Conservation (phyloP, 2,797 vertebrate genomes). For the Bufotes viridis region DNA sequence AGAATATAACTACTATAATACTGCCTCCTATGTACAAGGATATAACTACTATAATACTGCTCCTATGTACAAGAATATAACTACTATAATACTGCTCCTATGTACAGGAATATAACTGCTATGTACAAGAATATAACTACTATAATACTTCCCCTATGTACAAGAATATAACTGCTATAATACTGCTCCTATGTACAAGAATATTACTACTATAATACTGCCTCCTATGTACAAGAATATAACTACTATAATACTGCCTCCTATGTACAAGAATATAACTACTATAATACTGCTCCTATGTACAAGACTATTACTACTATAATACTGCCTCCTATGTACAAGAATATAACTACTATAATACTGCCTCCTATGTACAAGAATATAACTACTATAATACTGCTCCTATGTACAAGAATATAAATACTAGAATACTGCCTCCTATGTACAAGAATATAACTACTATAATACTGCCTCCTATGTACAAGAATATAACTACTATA, state of each 20-base stretch:
- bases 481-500: no score
- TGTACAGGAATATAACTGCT: neutral
- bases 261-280: neutral
- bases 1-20: no score
- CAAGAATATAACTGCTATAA: no score
- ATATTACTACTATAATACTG: no score
- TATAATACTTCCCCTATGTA: neutral
- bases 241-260: neutral
- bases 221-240: neutral
- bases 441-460: slow-evolving; percentile 1
- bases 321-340: neutral
- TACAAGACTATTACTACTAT: slow-evolving; percentile 3
- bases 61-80: no score
- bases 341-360: neutral
- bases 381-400: slow-evolving; percentile 9
- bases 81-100: no score
- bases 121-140: neutral
- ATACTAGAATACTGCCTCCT: neutral
- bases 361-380: neutral
- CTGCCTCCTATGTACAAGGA: no score
- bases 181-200: no score
- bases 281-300: slow-evolving; percentile 1
- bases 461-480: neutral
- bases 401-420: neutral
- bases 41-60: no score